These are phyloP conservation scores for Calameuta pallipes DNA, from an alignment of 2,888 invertebrate genomes.

Conservation along the genomic window DNA sequence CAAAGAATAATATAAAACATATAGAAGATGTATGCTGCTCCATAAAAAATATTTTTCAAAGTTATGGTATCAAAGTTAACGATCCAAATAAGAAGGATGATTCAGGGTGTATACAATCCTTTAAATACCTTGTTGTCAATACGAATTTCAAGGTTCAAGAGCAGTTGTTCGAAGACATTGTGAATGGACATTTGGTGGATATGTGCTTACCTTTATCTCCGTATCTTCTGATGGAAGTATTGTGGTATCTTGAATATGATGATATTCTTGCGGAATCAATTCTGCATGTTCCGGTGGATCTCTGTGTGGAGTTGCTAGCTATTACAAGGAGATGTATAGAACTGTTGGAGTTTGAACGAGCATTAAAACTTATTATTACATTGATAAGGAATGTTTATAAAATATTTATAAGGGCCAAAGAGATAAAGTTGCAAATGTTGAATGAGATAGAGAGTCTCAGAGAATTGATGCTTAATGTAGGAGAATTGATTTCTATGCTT, in stretches of 20 bases:
- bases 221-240: slow-evolving; percentile 53
- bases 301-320: slow-evolving; percentile 50
- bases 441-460: slow-evolving; percentile 33
- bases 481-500: slow-evolving; percentile 47
- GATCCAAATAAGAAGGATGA: slow-evolving; percentile 18
- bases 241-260: slow-evolving; percentile 52
- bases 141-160: slow-evolving; percentile 52
- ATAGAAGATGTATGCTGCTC: slow-evolving; percentile 37
- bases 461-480: slow-evolving; percentile 36
- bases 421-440: slow-evolving; percentile 37
- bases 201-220: slow-evolving; percentile 55
- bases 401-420: slow-evolving; percentile 32
- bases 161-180: slow-evolving; percentile 50
- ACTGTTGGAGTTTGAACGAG: slow-evolving; percentile 43
- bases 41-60: slow-evolving; percentile 29
- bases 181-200: slow-evolving; percentile 51
- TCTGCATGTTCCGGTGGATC: slow-evolving; percentile 52
- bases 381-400: slow-evolving; percentile 40
- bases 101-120: slow-evolving; percentile 33
- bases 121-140: slow-evolving; percentile 53
- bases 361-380: slow-evolving; percentile 28
- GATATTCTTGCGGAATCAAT: slow-evolving; percentile 49
- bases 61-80: slow-evolving; percentile 14
- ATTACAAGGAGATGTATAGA: slow-evolving; percentile 40
- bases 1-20: slow-evolving; percentile 34